Conservation (phyloP, 1,140 invertebrate species). For the Camponotus pennsylvanicus region DNA sequence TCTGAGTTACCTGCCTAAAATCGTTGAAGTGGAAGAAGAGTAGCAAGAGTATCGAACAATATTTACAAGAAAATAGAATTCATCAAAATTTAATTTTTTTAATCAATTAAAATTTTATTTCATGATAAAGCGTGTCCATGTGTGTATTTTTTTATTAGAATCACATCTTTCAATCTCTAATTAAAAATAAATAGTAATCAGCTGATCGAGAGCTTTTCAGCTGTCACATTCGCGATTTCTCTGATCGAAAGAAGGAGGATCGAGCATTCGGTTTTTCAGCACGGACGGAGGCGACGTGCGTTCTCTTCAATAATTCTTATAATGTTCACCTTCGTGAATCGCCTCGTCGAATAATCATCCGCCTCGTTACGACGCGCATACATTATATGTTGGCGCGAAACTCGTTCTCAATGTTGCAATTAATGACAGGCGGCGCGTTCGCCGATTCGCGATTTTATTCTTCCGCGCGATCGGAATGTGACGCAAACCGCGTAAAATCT, state of each 20-base stretch:
- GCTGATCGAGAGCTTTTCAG: neutral
- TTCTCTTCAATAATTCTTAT: slow-evolving; percentile 37
- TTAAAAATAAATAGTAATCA: no score
- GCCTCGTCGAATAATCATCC: slow-evolving; percentile 33
- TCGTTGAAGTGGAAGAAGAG: neutral
- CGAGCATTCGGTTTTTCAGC: neutral
- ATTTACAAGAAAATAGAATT: neutral
- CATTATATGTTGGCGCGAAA: slow-evolving; percentile 26
- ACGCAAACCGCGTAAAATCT: slow-evolving; percentile 35
- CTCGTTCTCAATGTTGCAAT: slow-evolving; percentile 59
- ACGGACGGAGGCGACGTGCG: neutral
- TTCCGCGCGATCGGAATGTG: slow-evolving; percentile 24
- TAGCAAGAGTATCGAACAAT: neutral
- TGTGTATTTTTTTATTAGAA: no score
- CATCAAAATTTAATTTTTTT: no score
- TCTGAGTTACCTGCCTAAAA: neutral
- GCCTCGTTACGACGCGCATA: slow-evolving; percentile 39
- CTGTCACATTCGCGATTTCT: neutral
- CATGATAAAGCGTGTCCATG: no score
- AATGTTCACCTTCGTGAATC: slow-evolving; percentile 41
- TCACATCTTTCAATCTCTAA: no score
- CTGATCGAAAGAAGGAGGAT: neutral
- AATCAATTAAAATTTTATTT: no score
- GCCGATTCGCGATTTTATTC: slow-evolving; percentile 31
- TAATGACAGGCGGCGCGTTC: slow-evolving; percentile 41